Evolutionary conservation across 2,888 invertebrate species (phyloP), one percentile per base, ranked within the genome.

Genomic region (Oxycera nigricornis): DNA sequence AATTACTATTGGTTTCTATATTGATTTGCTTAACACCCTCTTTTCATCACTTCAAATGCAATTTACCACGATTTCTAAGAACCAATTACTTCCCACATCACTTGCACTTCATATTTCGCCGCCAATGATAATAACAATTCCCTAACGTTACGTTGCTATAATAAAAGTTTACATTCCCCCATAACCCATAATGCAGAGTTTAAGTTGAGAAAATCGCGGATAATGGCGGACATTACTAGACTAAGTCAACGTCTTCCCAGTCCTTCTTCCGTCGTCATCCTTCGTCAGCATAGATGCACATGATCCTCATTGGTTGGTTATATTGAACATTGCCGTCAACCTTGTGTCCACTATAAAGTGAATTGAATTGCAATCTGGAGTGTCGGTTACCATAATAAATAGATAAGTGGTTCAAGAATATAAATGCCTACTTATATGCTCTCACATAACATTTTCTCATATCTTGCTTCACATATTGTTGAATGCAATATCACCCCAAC

Each of bases 331-430:
- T 46, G n/a, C 46, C 46, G 3, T 17, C 46, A 14, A 46, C 46
- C 46, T 46, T 17, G 46, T 11, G 46, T 46, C 46, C 46, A 46
- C 46, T 46, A 46, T 46, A 61, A 65, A 65, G 41, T 65, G 41
- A 41, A 41, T 65, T 65, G 65, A 65, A 39, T 65, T 26, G 41
- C 65, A 65, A 65, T 68, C 68, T 68, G 68, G 68, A n/a, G n/a
- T 68, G 52, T 68, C 68, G 50, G 50, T 68, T 68, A 68, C 68
- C 50, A 50, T 68, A 50, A 68, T 68, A 68, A 68, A 68, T 68
- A 65, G 65, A 17, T 24, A 41, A 41, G 14, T 17, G 46, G n/a
- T 14, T 46, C 46, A 3, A 2, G 46, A 46, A 46, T 46, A 46
- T 46, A 17, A 46, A 46, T 46, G 14, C 14, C 46, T 7, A 3